phyloP scores from a whole-genome alignment of 1,140 invertebrate genomes.

The Eriocheir sinensis region DNA sequence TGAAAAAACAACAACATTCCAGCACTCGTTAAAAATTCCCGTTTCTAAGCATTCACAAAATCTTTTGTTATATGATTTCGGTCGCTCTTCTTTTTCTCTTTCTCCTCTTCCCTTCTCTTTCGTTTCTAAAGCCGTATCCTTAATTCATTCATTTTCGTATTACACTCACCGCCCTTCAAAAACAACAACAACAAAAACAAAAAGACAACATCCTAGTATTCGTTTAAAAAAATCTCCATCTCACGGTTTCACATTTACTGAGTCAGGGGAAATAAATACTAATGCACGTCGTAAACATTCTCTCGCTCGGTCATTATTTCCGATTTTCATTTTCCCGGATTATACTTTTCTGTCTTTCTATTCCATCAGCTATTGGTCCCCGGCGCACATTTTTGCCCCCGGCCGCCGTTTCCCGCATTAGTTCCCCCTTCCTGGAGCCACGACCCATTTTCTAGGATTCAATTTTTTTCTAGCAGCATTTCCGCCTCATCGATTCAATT shows the following conservation, averaged over 20 bases:
- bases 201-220: not conserved
- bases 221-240: not conserved
- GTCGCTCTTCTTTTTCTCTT: no score
- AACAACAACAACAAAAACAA: no score
- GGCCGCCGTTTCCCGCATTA: not conserved
- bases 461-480: not conserved
- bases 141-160: slow-evolving; percentile 11
- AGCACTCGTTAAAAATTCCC: not conserved
- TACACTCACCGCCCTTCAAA: no score
- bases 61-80: no score
- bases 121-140: no score
- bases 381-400: not conserved
- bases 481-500: not conserved
- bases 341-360: not conserved
- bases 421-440: not conserved
- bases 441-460: not conserved
- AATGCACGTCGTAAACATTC: no score
- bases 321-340: not conserved
- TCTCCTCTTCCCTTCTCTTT: no score
- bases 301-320: not conserved
- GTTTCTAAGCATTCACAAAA: no score
- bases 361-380: not conserved
- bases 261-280: not conserved
- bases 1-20: no score
- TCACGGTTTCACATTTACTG: not conserved